These are phyloP conservation scores for Nematostella vectensis DNA, from an alignment of 92 coral and sea anemone species.

Conservation along the genomic window DNA sequence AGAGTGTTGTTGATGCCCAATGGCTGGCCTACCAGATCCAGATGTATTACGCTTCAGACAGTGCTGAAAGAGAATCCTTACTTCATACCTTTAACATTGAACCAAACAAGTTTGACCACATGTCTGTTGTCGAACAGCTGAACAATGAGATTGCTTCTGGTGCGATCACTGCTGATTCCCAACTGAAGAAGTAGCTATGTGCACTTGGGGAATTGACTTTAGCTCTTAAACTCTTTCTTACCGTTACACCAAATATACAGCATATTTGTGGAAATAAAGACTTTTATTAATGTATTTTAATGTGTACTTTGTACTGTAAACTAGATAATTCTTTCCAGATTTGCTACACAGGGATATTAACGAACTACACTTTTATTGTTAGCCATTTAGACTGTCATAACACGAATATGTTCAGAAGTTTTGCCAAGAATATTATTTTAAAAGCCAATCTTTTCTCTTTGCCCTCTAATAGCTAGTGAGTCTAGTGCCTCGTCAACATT, in stretches of 20 bases:
- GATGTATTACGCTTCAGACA: constrained; percentile 78
- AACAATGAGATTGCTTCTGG: constrained; percentile 41
- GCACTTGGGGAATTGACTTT: too few relatives aligned
- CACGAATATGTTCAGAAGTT: too few relatives aligned
- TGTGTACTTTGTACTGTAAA: too few relatives aligned
- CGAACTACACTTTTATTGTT: too few relatives aligned
- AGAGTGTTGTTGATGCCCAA: constrained; percentile 88
- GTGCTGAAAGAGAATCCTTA: constrained; percentile 30
- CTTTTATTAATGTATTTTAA: too few relatives aligned
- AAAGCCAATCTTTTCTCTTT: constrained; percentile 26
- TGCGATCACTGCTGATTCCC: neutral
- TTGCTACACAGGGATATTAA: too few relatives aligned
- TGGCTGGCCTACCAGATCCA: constrained; percentile 83
- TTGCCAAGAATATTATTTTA: too few relatives aligned
- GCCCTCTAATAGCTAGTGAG: constrained; percentile 28
- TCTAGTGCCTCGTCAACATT: constrained; percentile 37
- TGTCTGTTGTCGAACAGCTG: constrained; percentile 57
- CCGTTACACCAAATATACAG: too few relatives aligned
- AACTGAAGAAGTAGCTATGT: neutral
- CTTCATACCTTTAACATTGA: constrained; percentile 60
- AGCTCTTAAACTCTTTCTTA: too few relatives aligned
- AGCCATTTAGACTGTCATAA: too few relatives aligned
- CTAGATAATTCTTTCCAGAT: too few relatives aligned
- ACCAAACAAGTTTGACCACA: constrained; percentile 86
- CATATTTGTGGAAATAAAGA: too few relatives aligned